phyloP scores from a whole-genome alignment of 1,140 invertebrate genomes.

The Amphibalanus amphitrite region DNA sequence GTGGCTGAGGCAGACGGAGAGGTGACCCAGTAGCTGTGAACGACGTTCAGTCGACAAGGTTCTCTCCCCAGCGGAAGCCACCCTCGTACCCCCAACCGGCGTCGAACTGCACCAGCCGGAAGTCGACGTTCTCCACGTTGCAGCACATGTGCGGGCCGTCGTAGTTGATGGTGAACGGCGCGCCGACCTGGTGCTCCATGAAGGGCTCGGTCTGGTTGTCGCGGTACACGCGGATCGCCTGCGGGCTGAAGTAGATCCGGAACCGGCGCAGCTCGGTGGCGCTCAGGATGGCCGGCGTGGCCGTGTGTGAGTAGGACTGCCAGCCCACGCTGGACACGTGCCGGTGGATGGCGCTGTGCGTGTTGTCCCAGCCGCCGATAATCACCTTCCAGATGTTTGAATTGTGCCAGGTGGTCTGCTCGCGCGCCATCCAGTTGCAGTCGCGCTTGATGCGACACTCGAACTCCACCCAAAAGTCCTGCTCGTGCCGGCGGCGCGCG shows the following conservation, averaged over 20 bases:
- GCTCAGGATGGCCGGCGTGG: not conserved
- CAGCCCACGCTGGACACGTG: not conserved
- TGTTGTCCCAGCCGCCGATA: not conserved
- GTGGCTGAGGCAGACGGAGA: too few relatives aligned
- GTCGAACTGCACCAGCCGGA: not conserved
- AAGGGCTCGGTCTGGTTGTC: not conserved
- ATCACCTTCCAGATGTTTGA: not conserved
- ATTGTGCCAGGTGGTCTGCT: not conserved
- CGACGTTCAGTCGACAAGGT: too few relatives aligned
- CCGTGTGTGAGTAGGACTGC: too few relatives aligned
- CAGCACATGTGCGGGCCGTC: not conserved
- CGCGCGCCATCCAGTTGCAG: not conserved
- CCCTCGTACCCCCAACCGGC: not conserved
- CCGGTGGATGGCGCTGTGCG: not conserved
- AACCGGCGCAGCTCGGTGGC: not conserved
- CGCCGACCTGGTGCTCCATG: not conserved
- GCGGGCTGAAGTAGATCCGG: not conserved
- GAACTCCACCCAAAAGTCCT: not conserved
- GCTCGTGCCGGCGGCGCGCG: not conserved
- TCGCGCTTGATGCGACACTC: not conserved
- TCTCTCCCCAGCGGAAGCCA: not conserved
- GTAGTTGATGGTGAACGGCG: not conserved
- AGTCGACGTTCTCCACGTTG: not conserved
- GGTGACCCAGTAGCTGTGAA: too few relatives aligned
- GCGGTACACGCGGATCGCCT: not conserved